phyloP scores from a whole-genome alignment of 2,888 invertebrate species.

The Hirtodrosophila alboralis region DNA sequence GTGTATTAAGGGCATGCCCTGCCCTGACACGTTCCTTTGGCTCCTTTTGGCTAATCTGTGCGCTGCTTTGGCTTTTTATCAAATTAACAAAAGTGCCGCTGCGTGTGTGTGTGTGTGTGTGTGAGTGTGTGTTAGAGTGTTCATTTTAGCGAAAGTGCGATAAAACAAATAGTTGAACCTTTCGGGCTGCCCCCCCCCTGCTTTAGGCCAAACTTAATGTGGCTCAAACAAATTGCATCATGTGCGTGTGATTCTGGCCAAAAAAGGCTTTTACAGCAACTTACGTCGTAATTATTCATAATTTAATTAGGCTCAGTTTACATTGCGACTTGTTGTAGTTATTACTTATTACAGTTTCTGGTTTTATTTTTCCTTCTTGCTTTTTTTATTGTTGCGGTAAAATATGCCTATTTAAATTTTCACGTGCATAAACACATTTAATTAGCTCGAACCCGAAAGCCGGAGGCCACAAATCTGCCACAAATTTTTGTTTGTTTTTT shows the following conservation, averaged over 20 bases:
- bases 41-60: conserved; percentile 70
- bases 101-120: conserved; percentile 31
- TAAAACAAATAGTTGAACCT: conserved; percentile 77
- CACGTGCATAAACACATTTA: conserved; percentile 83
- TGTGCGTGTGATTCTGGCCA: conserved; percentile 73
- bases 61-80: conserved; percentile 76
- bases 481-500: conserved; percentile 30
- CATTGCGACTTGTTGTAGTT: conserved; percentile 54
- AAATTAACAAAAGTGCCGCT: conserved; percentile 81
- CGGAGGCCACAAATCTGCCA: conserved; percentile 44
- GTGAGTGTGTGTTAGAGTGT: conserved; percentile 58
- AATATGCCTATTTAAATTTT: conserved; percentile 50
- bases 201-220: conserved; percentile 43
- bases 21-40: neutral
- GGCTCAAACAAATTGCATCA: conserved; percentile 80
- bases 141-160: conserved; percentile 81
- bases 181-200: conserved; percentile 5
- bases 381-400: conserved; percentile 69
- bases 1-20: conserved; percentile 40
- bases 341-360: conserved; percentile 37
- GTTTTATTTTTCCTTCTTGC: no score
- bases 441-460: conserved; percentile 55
- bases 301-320: conserved; percentile 82
- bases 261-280: conserved; percentile 57
- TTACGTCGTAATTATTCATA: conserved; percentile 79